Conservation (phyloP, 2,113 vertebrate species). For the Pangasianodon gigas region DNA sequence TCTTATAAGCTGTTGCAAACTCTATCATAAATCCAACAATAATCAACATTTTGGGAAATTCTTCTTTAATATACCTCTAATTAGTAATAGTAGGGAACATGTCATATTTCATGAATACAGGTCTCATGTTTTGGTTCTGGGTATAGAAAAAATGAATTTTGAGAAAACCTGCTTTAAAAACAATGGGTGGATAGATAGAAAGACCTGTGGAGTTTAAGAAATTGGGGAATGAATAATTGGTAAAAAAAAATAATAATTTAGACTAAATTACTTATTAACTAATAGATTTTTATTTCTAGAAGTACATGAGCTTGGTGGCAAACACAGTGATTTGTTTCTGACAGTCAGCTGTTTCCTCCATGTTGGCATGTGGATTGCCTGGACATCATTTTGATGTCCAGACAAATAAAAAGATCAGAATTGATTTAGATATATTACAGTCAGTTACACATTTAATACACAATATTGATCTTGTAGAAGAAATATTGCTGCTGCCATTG, state of each 20-base stretch:
- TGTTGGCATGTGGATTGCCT: not conserved
- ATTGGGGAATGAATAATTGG: not conserved
- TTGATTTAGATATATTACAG: not conserved
- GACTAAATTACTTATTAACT: not conserved
- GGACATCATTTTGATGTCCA: not conserved
- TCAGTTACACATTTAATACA: not conserved
- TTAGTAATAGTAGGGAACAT: not conserved
- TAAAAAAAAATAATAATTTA: not conserved
- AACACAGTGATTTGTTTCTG: not conserved
- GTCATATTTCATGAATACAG: not conserved
- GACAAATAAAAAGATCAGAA: not conserved
- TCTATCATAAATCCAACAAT: not conserved
- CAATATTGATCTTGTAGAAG: not conserved
- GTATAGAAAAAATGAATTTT: not conserved
- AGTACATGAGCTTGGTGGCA: not conserved
- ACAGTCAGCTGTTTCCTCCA: not conserved
- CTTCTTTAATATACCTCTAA: not conserved
- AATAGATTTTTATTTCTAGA: not conserved
- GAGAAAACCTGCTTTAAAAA: not conserved
- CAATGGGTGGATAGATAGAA: not conserved
- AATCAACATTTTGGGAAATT: not conserved
- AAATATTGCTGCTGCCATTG: not conserved
- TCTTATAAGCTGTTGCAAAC: not conserved
- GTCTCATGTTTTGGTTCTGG: not conserved
- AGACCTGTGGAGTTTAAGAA: not conserved